A percentile compares a stretch with the other conserved stretches of the same genome.
Evolutionary conservation across 2,797 vertebrate species (phyloP).

Genomic region (Darevskia mixta): DNA sequence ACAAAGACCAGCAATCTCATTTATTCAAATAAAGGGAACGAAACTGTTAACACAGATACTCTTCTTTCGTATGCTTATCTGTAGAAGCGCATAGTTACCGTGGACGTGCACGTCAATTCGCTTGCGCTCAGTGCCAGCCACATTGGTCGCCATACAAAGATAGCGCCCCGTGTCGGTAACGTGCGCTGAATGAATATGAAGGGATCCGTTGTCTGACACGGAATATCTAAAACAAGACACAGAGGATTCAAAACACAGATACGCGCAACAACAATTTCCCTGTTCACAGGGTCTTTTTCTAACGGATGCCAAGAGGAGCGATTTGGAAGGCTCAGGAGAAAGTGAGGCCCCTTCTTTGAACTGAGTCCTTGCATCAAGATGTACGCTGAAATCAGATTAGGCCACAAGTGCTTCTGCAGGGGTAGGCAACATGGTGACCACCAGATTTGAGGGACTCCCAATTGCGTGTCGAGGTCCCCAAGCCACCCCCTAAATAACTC

Average conservation of each 20-base stretch:
- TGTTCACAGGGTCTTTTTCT: too few species aligned
- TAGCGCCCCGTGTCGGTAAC: constrained; percentile 90
- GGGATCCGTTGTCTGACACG: constrained; percentile 86
- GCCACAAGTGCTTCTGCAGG: too few species aligned
- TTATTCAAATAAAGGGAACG: background rate
- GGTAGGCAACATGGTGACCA: too few species aligned
- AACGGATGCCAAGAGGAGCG: background rate
- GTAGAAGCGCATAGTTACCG: constrained; percentile 77
- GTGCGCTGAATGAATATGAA: constrained; percentile 86
- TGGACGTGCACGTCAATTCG: constrained; percentile 90
- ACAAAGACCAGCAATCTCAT: background rate
- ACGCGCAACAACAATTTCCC: too few species aligned
- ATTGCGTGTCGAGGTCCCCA: too few species aligned
- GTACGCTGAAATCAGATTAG: background rate
- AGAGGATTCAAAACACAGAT: background rate
- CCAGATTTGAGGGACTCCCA: too few species aligned
- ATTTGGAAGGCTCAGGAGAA: background rate
- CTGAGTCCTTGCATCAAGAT: background rate
- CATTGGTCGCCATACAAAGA: constrained; percentile 93
- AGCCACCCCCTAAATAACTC: too few species aligned
- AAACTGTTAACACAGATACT: background rate
- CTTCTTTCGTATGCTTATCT: background rate
- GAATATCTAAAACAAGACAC: constrained; percentile 82
- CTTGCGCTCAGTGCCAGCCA: constrained; percentile 89
- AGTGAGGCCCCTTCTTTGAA: background rate